Conservation (phyloP, 2,888 invertebrate genomes). For the Pterobdella sp. region DNA sequence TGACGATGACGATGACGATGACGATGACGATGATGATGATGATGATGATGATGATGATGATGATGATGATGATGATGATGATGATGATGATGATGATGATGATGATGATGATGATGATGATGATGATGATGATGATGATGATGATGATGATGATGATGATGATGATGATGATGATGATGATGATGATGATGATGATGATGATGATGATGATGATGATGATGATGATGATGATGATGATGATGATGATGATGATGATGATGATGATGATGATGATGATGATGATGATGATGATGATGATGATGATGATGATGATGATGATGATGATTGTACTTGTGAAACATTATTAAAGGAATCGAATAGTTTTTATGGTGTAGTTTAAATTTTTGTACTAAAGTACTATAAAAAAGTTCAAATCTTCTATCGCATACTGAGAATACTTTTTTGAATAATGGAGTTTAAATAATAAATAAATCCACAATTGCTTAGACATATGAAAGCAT, state of each 20-base stretch:
- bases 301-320: conserved; percentile 23
- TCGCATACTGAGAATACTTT: too few relatives aligned
- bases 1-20: background rate
- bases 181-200: conserved; percentile 19
- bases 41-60: conserved; percentile 16
- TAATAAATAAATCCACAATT: too few relatives aligned
- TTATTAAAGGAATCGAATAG: background rate
- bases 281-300: conserved; percentile 22
- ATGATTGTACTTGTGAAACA: conserved; percentile 10
- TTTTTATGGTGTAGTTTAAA: too few relatives aligned
- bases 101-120: conserved; percentile 4
- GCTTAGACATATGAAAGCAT: too few relatives aligned
- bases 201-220: conserved; percentile 17
- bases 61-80: conserved; percentile 16
- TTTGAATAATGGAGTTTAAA: too few relatives aligned
- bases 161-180: conserved; percentile 12
- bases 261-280: conserved; percentile 23
- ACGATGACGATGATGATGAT: conserved; percentile 13
- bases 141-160: background rate
- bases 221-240: conserved; percentile 29
- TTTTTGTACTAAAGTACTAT: too few relatives aligned
- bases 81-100: conserved; percentile 15
- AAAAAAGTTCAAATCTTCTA: too few relatives aligned
- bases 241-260: conserved; percentile 28
- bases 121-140: background rate